Base-by-base conservation (phyloP, 2,113 vertebrate genomes). In the Cephalopholis sonnerati region DNA sequence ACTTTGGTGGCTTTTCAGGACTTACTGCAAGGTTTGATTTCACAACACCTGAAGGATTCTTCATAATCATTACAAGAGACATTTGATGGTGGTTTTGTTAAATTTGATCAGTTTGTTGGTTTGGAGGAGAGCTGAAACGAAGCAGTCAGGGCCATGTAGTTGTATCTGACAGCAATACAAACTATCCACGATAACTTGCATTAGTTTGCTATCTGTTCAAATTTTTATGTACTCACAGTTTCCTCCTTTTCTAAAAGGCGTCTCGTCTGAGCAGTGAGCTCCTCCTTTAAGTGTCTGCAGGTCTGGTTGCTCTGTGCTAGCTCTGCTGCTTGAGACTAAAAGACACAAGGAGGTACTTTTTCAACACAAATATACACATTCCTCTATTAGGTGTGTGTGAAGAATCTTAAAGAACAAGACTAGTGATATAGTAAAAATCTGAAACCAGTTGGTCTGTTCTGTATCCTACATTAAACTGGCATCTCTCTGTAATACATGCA, bases 161-260 rank as follows among this genome's bases (percentile, higher is more conserved):
- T 39, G 32, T 39, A 4, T 44, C 44, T 27, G 24, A 29, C 24
- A 67, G 25, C 13, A 22, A 32, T 62, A 4, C 36, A 66, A 61
- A 67, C 15, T 16, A 12, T n/a, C 4, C 39, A 67, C 48, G 7
- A 32, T 48, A 46, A n/a, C 17, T 7, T 55, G 11, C 39, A n/a
- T 50, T 50, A 29, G 5, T 55, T 69, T 54, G 7, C 12, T 25
- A 8, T 18, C 68, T 29, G 39, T 58, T 22, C 5, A 2, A 9
- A 27, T 27, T 62, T 39, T 24, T 25, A 61, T 39, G n/a, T 44
- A 63, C 77, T 71, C n/a, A 78, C 76, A 54, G 8, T 54, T 70
- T 79, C 66, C 29, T 79, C 32, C 18, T 70, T 63, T 44, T 54
- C 24, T 44, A 54, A 7, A 54, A 63, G 48, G 17, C 18, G 44